phyloP scores from a whole-genome alignment of 2,888 invertebrate species.

The Phaonia tiefii region DNA sequence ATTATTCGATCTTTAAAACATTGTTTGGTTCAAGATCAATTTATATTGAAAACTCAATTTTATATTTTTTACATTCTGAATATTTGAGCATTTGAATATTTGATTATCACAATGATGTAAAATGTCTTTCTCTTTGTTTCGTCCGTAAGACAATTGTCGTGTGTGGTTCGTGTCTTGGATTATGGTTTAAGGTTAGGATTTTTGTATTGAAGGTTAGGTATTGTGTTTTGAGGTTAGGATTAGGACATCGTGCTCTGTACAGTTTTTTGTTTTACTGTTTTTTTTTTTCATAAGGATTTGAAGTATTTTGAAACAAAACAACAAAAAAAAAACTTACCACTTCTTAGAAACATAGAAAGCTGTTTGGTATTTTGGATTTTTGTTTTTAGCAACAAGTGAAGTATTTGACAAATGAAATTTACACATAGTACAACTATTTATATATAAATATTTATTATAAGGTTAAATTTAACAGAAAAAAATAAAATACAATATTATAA shows the following conservation, averaged over 20 bases:
- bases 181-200: not conserved
- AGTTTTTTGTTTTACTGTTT: not conserved
- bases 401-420: slow-evolving; percentile 50
- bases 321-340: slow-evolving; percentile 55
- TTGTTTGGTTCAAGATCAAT: too few species aligned
- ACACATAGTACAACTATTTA: too few species aligned
- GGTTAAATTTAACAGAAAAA: slow-evolving; percentile 55
- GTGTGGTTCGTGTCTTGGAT: not conserved
- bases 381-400: slow-evolving; percentile 40
- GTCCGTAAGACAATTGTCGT: too few species aligned
- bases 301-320: slow-evolving; percentile 22
- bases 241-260: slow-evolving; percentile 5
- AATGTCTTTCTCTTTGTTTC: too few species aligned
- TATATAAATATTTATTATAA: slow-evolving; percentile 64
- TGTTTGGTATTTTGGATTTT: slow-evolving; percentile 41
- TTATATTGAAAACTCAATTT: too few species aligned
- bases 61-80: too few species aligned
- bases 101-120: too few species aligned
- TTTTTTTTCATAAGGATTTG: not conserved
- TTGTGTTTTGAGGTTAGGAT: not conserved
- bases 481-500: slow-evolving; percentile 35
- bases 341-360: slow-evolving; percentile 27
- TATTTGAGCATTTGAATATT: too few species aligned
- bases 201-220: too few species aligned
- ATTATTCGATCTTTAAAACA: too few species aligned